Conservation (phyloP, 1,140 invertebrate genomes). For the Diorhabda carinulata region DNA sequence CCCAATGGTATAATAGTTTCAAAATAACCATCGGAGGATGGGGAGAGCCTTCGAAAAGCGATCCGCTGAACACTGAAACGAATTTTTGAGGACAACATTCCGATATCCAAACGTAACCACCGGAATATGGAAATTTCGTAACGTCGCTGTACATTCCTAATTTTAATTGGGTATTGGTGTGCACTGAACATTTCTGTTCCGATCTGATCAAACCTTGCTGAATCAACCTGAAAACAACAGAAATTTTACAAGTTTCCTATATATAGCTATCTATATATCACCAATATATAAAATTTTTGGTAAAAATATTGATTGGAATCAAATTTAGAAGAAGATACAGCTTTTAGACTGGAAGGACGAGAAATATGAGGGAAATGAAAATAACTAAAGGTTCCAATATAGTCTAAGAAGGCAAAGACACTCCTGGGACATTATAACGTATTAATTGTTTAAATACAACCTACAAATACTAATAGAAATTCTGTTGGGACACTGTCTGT, state of each 20-base stretch:
- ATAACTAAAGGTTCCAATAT: no score
- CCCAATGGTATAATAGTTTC: constrained; percentile 86
- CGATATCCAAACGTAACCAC: constrained; percentile 85
- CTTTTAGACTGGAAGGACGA: no score
- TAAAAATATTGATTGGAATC: no score
- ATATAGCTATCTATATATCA: no score
- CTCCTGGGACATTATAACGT: no score
- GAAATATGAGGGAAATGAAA: no score
- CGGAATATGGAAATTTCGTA: constrained; percentile 77
- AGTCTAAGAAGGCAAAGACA: no score
- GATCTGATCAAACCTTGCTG: constrained; percentile 74
- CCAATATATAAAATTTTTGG: no score
- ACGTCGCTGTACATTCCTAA: constrained; percentile 80
- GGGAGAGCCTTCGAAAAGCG: constrained; percentile 78
- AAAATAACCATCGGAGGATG: constrained; percentile 75
- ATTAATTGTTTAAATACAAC: no score
- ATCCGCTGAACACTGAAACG: constrained; percentile 80
- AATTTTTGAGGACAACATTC: constrained; percentile 78
- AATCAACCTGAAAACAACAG: constrained; percentile 54
- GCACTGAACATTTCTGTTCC: constrained; percentile 69
- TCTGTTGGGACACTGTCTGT: no score
- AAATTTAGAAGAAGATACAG: no score
- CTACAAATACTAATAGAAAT: no score
- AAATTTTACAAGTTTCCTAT: background rate
- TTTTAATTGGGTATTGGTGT: constrained; percentile 65